Percentiles rank a stretch among this genome's conserved stretches.
phyloP scores from a whole-genome alignment of 2,113 vertebrate genomes.

The Macheiramphus alcinus region DNA sequence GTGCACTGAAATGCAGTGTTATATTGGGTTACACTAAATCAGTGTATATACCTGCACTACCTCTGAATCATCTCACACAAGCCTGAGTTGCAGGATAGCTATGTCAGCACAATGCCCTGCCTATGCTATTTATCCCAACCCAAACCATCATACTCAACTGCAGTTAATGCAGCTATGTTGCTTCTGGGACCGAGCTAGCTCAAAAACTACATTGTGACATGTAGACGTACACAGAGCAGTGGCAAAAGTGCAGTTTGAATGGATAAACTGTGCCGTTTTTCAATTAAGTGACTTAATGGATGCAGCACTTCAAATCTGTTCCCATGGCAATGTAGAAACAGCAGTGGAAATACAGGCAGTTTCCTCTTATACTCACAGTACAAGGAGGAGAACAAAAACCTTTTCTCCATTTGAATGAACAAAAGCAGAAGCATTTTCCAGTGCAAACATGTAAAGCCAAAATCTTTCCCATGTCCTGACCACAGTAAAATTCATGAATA shows the following conservation, averaged over 20 bases:
- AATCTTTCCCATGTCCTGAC: constrained; percentile 59
- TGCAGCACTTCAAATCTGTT: constrained; percentile 57
- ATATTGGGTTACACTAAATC: background rate
- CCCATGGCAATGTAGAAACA: constrained; percentile 58
- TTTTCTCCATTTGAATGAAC: constrained; percentile 58
- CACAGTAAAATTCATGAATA: constrained; percentile 63
- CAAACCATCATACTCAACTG: background rate
- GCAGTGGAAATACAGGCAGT: constrained; percentile 11
- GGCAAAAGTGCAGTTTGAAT: background rate
- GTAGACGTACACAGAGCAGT: background rate
- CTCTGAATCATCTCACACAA: background rate
- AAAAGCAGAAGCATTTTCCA: constrained; percentile 54
- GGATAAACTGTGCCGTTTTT: constrained; percentile 31
- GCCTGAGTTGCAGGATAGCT: background rate
- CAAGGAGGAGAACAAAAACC: constrained; percentile 54
- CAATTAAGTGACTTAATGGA: constrained; percentile 51
- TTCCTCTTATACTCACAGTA: background rate
- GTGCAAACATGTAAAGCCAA: constrained; percentile 56
- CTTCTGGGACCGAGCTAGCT: background rate
- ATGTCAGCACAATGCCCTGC: accelerated
- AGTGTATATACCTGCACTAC: background rate
- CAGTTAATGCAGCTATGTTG: background rate
- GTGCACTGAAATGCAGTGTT: background rate
- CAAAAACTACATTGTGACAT: background rate
- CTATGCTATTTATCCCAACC: background rate